Conservation (phyloP, 2,113 vertebrate species). For the Halichoerus grypus region DNA sequence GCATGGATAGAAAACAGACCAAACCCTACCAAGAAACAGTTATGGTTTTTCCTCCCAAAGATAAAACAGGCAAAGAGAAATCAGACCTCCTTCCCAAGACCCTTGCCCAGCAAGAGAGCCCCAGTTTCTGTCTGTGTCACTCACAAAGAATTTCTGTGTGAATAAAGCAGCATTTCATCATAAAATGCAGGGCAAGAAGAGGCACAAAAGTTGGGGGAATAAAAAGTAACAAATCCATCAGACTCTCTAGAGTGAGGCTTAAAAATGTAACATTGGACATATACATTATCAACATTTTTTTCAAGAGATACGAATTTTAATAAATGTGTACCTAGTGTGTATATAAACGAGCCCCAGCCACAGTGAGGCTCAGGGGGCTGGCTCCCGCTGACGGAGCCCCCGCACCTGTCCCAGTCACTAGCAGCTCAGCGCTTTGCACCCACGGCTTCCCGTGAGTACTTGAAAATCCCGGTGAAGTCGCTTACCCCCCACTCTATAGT, state of each 20-base stretch:
- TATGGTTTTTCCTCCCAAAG: background rate
- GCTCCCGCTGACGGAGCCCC: too few species aligned
- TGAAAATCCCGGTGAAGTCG: too few species aligned
- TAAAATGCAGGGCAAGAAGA: background rate
- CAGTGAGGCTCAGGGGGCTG: too few species aligned
- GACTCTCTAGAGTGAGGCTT: background rate
- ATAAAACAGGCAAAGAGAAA: background rate
- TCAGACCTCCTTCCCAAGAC: background rate
- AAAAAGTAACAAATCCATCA: background rate
- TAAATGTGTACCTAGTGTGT: too few species aligned
- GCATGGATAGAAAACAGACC: fast-evolving
- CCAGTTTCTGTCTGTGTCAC: background rate
- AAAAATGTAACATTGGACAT: too few species aligned
- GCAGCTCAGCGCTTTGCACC: too few species aligned
- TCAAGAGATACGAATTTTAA: too few species aligned
- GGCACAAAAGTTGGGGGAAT: too few species aligned
- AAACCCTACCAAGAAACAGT: background rate
- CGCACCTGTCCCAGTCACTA: too few species aligned
- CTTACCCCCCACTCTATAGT: too few species aligned
- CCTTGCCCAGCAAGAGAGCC: background rate
- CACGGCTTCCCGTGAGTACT: too few species aligned
- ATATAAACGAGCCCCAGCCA: background rate
- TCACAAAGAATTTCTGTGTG: background rate
- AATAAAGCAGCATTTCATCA: background rate
- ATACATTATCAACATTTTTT: too few species aligned